Evolutionary conservation across 2,797 vertebrate genomes (phyloP).

Genomic region (Enoplosus armatus): DNA sequence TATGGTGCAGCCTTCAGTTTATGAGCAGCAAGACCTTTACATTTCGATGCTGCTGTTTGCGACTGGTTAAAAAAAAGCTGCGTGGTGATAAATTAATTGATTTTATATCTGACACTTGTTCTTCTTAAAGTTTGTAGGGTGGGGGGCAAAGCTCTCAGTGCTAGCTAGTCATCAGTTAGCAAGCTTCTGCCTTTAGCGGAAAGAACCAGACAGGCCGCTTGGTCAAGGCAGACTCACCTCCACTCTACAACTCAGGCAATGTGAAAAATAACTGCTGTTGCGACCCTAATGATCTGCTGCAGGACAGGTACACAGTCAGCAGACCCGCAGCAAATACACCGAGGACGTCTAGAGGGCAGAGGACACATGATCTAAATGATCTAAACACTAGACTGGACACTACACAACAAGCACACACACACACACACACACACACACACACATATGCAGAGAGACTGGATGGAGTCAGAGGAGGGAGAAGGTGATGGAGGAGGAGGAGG

Average conservation of each 20-base stretch:
- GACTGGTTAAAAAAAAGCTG: neutral
- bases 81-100: neutral
- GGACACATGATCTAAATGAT: slow-evolving; percentile 7
- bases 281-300: slow-evolving; percentile 7
- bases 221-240: too few species aligned
- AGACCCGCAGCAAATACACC: slow-evolving; percentile 6
- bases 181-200: too few species aligned
- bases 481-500: slow-evolving; percentile 11
- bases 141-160: too few species aligned
- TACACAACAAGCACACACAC: neutral
- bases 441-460: neutral
- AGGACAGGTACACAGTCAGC: neutral
- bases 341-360: slow-evolving; percentile 29
- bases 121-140: neutral
- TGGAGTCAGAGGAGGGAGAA: neutral
- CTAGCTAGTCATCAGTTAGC: neutral
- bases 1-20: neutral
- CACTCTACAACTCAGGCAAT: neutral
- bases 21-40: neutral
- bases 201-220: too few species aligned
- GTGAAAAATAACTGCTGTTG: neutral
- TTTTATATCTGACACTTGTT: neutral
- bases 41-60: too few species aligned
- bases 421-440: neutral
- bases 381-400: neutral